These are phyloP conservation scores for Chironex yamaguchii DNA, from an alignment of 30 jellyfish, hydroid and myxozoan genomes.

Conservation along the genomic window DNA sequence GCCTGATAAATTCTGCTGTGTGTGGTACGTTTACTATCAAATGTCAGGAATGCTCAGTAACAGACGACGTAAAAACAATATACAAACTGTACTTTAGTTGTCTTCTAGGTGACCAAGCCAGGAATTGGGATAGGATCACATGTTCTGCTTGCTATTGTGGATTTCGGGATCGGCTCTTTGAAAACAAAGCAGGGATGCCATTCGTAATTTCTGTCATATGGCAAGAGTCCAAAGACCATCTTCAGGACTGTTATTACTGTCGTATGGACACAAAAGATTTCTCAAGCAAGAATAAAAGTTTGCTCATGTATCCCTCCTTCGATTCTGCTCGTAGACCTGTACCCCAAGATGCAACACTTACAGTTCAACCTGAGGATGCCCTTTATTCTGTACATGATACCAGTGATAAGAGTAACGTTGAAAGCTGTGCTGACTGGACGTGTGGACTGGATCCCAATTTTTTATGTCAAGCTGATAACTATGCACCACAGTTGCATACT, in stretches of 20 bases:
- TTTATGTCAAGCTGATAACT: slow-evolving; percentile 15
- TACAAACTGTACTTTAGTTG: slow-evolving; percentile 3
- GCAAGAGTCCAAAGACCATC: slow-evolving; percentile 18
- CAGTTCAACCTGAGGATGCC: slow-evolving; percentile 25
- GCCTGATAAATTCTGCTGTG: slow-evolving; percentile 23
- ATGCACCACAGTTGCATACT: slow-evolving; percentile 22
- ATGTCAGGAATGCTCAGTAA: no score
- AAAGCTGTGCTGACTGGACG: slow-evolving; percentile 2
- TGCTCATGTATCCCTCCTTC: slow-evolving; percentile 32
- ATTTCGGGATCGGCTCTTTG: slow-evolving; percentile 4
- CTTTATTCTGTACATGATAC: slow-evolving; percentile 13
- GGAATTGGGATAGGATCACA: slow-evolving; percentile 1
- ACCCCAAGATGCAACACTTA: slow-evolving; percentile 21
- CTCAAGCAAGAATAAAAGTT: slow-evolving; percentile 12
- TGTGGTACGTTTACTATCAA: slow-evolving; percentile 13
- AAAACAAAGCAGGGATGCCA: slow-evolving; percentile 26
- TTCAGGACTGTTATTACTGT: slow-evolving; percentile 3
- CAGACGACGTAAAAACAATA: slow-evolving; percentile 2
- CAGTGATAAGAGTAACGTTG: slow-evolving; percentile 20
- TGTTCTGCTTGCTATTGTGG: slow-evolving; percentile 29
- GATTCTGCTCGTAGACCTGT: slow-evolving; percentile 15
- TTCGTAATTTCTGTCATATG: slow-evolving; percentile 1
- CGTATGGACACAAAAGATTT: slow-evolving; percentile 9
- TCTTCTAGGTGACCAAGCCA: slow-evolving; percentile 2
- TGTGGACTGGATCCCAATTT: slow-evolving; percentile 18